phyloP scores from a whole-genome alignment of 2,113 vertebrate genomes.

The Eolophus roseicapilla region DNA sequence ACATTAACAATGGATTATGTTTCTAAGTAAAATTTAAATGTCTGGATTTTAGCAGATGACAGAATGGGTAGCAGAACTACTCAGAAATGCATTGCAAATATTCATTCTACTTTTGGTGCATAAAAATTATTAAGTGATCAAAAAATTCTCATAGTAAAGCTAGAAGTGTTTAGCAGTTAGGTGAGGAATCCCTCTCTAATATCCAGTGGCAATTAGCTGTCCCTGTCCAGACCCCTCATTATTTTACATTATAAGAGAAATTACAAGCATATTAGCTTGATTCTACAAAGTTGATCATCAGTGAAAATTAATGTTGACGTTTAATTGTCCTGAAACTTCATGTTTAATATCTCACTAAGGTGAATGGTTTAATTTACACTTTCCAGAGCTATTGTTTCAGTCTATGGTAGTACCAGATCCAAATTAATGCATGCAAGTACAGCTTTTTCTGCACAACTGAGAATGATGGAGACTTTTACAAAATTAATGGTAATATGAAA shows the following conservation, averaged over 20 bases:
- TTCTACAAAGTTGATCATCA: background rate
- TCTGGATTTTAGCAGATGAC: background rate
- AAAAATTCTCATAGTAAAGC: background rate
- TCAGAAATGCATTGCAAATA: background rate
- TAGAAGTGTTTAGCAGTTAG: background rate
- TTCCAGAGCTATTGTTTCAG: background rate
- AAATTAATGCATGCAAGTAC: background rate
- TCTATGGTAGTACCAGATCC: background rate
- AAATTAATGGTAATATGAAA: background rate
- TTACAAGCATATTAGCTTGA: background rate
- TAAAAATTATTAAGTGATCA: background rate
- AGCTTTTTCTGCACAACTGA: background rate
- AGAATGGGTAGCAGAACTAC: background rate
- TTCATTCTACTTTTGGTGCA: background rate
- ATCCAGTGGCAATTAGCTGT: background rate
- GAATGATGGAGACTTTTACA: background rate
- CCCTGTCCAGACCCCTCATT: background rate
- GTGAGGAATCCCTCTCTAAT: background rate
- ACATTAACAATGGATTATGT: background rate
- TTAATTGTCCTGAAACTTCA: background rate
- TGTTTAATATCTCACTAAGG: background rate
- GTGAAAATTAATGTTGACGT: background rate
- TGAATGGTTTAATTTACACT: background rate
- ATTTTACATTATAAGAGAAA: slow-evolving; percentile 2
- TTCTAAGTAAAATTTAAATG: background rate